Base-by-base conservation (phyloP, 2,113 vertebrate species). In the Todiramphus saurophagus region DNA sequence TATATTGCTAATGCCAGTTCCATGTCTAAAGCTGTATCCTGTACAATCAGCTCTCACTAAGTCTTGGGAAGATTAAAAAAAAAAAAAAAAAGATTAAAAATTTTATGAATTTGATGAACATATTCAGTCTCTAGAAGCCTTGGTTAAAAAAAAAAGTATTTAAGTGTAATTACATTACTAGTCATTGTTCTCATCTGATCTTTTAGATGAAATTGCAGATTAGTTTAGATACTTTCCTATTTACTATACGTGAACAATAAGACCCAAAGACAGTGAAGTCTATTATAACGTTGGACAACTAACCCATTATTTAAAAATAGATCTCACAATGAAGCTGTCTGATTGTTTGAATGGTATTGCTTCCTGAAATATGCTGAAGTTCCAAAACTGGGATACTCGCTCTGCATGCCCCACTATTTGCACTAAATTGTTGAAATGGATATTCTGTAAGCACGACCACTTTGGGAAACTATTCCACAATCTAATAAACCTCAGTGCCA, bases 391-490 rank as follows among this genome's bases (percentile, higher is more conserved):
- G 9, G n/a, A 51, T 58, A 78, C 7, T 85, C 5, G 10, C 2
- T 9, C 62, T 79, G 13, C 18, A 69, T 18, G 9, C 1, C 9
- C 10, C 66, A 89, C 9, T 51, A 46, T 28, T 89, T 83, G 23
- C 37, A 74, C 27, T 80, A 46, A 87, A 74, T 93, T 93, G 44
- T 37, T 76, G 59, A 91, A 88, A 86, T 86, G 41, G 16, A 25
- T 59, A 78, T 89, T 94, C 50, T 69, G 17, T 37, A 87, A 77
- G 74, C 69, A 86, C 9, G 2, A 91, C 90, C 86, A 84, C 74
- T 95, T 86, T 78, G 68, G 87, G 87, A 97, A 95, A 80, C 76
- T 83, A 70, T 97, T 98, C 83, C 78, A 93, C 48, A 85, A 84
- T 87, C 66, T 96, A 96, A 96, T 96, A 96, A 93, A 77, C 31